Base-by-base conservation (phyloP, 2,888 invertebrate species). In the Cephus runcator region DNA sequence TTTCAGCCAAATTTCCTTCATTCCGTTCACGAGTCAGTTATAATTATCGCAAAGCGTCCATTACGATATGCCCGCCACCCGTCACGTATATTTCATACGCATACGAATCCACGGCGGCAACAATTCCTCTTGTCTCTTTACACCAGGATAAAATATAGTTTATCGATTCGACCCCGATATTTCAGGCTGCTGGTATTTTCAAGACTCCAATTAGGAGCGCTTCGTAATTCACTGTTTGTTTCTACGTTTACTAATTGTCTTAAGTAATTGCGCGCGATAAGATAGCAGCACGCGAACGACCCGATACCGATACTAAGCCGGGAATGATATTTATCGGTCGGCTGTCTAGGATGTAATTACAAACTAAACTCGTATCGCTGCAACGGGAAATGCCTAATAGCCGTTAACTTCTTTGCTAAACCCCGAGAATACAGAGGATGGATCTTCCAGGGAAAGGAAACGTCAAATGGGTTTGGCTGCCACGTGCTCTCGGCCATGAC, bases 321-420 rank as follows among this genome's bases (percentile, higher is more conserved):
- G 23, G 56, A 23, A 71, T 71, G 71, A 33, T 34, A 33, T 71
- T 71, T 34, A 34, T 34, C 74, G 36, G 34, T 34, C 36, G 36
- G 74, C 74, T 34, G 36, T 34, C 35, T 23, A 23, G 74, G 36
- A 35, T 74, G 74, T 33, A 74, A 74, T 74, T 74, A 33, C 35
- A 74, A 12, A 34, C 74, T 35, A 34, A 30, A 23, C 30, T 30
- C n/a, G 23, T 30, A 34, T 30, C 30, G 74, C 73, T 77, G 75
- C 79, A 81, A 79, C 85, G 85, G 86, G 88, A 88, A 87, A 83
- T 79, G 84, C 85, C 56, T 88, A 87, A 88, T 85, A 86, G 86
- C 82, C 83, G 85, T 83, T 86, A 86, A 85, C 83, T 83, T 84
- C 81, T 81, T 84, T 73, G 78, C 71, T 76, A 77, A 78, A 80